Evolutionary conservation across 2,113 vertebrate species (phyloP).

Genomic region (Lasiurus cinereus): DNA sequence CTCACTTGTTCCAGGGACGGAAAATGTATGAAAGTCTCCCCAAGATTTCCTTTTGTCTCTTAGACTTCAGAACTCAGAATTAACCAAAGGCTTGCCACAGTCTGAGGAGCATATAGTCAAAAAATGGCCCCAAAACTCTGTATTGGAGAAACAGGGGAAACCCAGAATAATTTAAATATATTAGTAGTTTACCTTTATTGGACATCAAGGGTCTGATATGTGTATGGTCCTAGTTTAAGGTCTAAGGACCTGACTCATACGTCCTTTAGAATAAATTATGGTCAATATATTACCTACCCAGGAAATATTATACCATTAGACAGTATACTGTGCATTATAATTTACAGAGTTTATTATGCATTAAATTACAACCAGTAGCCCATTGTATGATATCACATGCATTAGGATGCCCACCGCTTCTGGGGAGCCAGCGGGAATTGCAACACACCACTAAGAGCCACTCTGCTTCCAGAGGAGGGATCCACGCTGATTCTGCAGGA

Average conservation of each 20-base stretch:
- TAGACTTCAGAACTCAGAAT: not conserved
- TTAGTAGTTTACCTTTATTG: not conserved
- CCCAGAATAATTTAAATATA: not conserved
- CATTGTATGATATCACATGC: too few species aligned
- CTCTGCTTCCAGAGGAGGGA: too few species aligned
- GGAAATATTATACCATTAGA: not conserved
- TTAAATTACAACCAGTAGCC: not conserved
- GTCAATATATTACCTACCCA: not conserved
- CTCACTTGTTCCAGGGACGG: not conserved
- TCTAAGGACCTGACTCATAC: not conserved
- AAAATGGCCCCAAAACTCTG: not conserved
- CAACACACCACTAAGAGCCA: too few species aligned
- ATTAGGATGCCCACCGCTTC: too few species aligned
- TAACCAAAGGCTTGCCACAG: not conserved
- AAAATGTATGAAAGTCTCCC: not conserved
- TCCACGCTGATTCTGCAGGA: too few species aligned
- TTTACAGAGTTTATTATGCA: not conserved
- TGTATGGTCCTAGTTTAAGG: not conserved
- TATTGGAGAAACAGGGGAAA: not conserved
- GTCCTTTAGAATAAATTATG: not conserved
- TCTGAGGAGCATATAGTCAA: not conserved
- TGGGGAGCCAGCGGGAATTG: too few species aligned
- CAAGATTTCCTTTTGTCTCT: constrained; percentile 15
- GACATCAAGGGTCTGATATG: not conserved
- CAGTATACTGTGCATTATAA: not conserved